Evolutionary conservation across 2,888 invertebrate genomes (phyloP).

Genomic region (Ormyrus pomaceus): DNA sequence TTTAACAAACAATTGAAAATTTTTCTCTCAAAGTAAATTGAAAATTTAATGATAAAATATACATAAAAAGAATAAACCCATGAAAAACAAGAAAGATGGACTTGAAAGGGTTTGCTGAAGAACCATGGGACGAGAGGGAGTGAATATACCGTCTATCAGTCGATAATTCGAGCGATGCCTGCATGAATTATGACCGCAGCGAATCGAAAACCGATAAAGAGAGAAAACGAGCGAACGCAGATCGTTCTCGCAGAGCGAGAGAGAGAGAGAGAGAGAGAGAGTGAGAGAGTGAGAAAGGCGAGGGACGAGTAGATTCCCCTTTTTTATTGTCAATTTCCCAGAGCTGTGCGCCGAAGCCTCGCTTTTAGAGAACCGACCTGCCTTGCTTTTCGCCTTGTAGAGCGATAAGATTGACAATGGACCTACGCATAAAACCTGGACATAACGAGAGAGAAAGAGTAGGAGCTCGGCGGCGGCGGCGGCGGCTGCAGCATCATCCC

Average conservation of each 20-base stretch:
- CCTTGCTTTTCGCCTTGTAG: background rate
- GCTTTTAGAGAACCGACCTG: background rate
- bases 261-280: background rate
- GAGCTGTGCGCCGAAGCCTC: background rate
- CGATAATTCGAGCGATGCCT: slow-evolving; percentile 16
- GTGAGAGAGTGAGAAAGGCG: background rate
- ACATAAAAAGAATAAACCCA: too few relatives aligned
- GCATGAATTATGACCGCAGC: slow-evolving; percentile 25
- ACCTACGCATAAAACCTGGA: slow-evolving; percentile 31
- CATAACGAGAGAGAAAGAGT: slow-evolving; percentile 11
- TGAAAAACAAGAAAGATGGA: too few relatives aligned
- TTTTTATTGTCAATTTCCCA: slow-evolving; percentile 40
- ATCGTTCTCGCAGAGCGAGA: background rate
- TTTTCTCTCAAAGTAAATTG: too few relatives aligned
- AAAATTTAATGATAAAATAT: too few relatives aligned
- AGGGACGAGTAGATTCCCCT: background rate
- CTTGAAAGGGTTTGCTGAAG: too few relatives aligned
- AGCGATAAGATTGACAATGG: slow-evolving; percentile 45
- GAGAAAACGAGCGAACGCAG: background rate
- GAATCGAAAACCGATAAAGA: slow-evolving; percentile 38
- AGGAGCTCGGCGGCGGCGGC: background rate
- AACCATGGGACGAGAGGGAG: too few relatives aligned
- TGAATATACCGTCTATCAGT: slow-evolving; percentile 12
- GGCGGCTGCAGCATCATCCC: background rate
- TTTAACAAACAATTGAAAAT: too few relatives aligned